Evolutionary conservation across 2,888 invertebrate genomes (phyloP).

Genomic region (Drosophila merina): DNA sequence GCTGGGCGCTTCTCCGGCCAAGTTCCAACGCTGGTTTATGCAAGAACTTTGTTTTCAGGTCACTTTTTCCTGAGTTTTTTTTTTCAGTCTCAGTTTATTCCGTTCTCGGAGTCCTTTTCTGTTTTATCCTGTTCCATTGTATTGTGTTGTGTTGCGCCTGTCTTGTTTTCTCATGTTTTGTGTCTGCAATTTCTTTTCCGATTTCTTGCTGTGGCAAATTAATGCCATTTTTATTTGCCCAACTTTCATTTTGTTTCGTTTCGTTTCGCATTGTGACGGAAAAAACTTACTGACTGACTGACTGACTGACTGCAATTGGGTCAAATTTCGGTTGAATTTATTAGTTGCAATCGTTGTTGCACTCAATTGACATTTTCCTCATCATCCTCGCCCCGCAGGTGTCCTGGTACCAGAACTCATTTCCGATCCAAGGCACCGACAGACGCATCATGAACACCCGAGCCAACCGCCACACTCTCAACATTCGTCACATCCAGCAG

Average conservation of each 20-base stretch:
- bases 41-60: slow-evolving; percentile 60
- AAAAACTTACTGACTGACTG: slow-evolving; percentile 14
- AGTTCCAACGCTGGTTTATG: slow-evolving; percentile 33
- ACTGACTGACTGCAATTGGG: slow-evolving; percentile 40
- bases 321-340: slow-evolving; percentile 46
- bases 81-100: slow-evolving; percentile 22
- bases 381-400: slow-evolving; percentile 84
- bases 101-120: slow-evolving; percentile 5
- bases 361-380: slow-evolving; percentile 22
- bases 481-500: slow-evolving; percentile 88
- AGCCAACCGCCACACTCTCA: slow-evolving; percentile 88
- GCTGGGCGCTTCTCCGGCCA: background rate
- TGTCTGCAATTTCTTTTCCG: slow-evolving; percentile 32
- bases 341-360: slow-evolving; percentile 27
- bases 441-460: slow-evolving; percentile 88
- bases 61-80: slow-evolving; percentile 47
- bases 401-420: slow-evolving; percentile 89
- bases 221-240: slow-evolving; percentile 55
- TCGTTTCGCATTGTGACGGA: slow-evolving; percentile 25
- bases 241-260: slow-evolving; percentile 34
- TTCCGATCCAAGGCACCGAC: slow-evolving; percentile 88
- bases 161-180: slow-evolving; percentile 24
- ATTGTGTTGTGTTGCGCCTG: slow-evolving; percentile 11
- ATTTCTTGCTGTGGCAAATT: slow-evolving; percentile 40
- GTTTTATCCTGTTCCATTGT: slow-evolving; percentile 1